phyloP scores from a whole-genome alignment of 2,888 invertebrate genomes.

The Amorpha juglandis region DNA sequence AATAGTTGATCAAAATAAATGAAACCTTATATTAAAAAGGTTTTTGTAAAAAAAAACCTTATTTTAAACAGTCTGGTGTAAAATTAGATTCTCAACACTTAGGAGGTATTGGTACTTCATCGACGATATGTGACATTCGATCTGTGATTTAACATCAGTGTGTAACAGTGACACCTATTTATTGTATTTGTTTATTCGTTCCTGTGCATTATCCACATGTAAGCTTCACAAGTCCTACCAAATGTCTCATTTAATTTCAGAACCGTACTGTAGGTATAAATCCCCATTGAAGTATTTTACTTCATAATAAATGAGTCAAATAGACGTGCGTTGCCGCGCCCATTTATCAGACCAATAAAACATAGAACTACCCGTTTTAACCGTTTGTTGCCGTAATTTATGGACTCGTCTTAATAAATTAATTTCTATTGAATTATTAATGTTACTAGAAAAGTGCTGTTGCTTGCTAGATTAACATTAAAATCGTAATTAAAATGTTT shows the following conservation, averaged over 20 bases:
- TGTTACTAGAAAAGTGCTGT: slow-evolving; percentile 47
- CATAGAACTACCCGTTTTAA: slow-evolving; percentile 3
- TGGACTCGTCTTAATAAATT: slow-evolving; percentile 12
- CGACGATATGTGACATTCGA: slow-evolving; percentile 20
- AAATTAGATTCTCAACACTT: too few relatives aligned
- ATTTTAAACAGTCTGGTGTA: too few relatives aligned
- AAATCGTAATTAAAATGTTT: slow-evolving; percentile 62
- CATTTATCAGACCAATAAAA: slow-evolving; percentile 7
- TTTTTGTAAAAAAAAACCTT: too few relatives aligned
- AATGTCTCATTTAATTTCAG: not conserved
- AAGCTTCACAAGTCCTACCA: not conserved
- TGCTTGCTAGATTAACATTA: slow-evolving; percentile 59
- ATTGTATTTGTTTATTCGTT: slow-evolving; percentile 3
- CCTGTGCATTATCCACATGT: not conserved
- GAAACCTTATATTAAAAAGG: too few relatives aligned
- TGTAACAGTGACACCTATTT: slow-evolving; percentile 7
- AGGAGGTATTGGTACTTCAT: too few relatives aligned
- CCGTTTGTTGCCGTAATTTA: not conserved
- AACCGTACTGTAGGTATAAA: not conserved
- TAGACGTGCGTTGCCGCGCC: not conserved
- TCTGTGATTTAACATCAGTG: slow-evolving; percentile 21
- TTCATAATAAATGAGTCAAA: not conserved
- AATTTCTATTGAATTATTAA: slow-evolving; percentile 18
- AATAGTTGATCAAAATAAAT: too few relatives aligned
- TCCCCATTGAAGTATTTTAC: not conserved